Evolutionary conservation across 1,140 invertebrate genomes (phyloP), one percentile per base, ranked within the genome.

Genomic region (Bombus haemorrhoidalis): DNA sequence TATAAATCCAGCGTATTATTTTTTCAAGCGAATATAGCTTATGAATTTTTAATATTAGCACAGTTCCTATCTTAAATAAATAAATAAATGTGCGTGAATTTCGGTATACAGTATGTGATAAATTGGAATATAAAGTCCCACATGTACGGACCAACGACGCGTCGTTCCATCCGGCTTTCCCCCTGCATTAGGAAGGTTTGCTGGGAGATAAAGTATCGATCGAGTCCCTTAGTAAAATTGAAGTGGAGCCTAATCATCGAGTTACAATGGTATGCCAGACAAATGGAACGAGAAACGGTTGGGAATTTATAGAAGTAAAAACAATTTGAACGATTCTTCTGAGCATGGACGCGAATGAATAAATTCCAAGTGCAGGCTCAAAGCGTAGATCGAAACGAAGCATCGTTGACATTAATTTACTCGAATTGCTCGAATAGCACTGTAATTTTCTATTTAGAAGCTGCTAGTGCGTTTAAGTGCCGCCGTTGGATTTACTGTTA

Each of bases 381-480:
- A 62, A 13, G 6, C 18, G 37, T 37, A 62, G 72, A 68, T 72
- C 43, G 53, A 74, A 76, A 86, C 53, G 80, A 39, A 53, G 41
- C 66, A 75, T 59, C 57, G 83, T 66, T 37, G 22, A 41, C 73
- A 69, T 86, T 89, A 86, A 83, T 86, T 76, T 74, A 77, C 68
- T 72, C 81, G 84, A 89, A 89, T 66, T 69, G 37, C 18, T 6
- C 47, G 64, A 76, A 79, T 59, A 81, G 39, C 47, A 66, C 59
- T 72, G 82, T 89, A 89, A 90, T 83, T 89, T 89, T 89, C 78
- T 87, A 85, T 90, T 85, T 89, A 90, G 62, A 86, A 81, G 57
- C 71, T 76, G 18, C 37, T 34, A 57, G 75, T 79, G 81, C 69
- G 74, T 83, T 86, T 89, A 86, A 81, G 73, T 85, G 83, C 72